These are phyloP conservation scores for Acheta domesticus DNA, from an alignment of 2,888 invertebrate species.

Conservation along the genomic window DNA sequence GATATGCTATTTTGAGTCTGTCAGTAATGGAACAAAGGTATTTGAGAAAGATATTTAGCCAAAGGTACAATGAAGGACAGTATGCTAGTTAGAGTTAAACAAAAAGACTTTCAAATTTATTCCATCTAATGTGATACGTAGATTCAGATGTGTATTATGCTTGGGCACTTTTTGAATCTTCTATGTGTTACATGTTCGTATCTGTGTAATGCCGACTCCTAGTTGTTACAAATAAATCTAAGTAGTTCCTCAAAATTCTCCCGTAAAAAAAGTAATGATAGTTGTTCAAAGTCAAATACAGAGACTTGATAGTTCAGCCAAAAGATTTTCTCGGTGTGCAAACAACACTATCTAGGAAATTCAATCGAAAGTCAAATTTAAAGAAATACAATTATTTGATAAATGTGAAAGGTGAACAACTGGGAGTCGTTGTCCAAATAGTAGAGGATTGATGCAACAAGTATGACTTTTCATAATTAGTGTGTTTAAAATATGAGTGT, in stretches of 20 bases:
- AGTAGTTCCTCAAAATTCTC: background rate
- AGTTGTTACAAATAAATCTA: background rate
- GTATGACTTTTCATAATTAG: background rate
- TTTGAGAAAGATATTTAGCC: background rate
- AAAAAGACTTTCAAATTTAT: background rate
- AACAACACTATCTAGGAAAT: no score
- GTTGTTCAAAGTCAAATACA: no score
- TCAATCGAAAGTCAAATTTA: no score
- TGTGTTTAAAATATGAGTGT: conserved; percentile 2
- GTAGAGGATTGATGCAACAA: conserved; percentile 1
- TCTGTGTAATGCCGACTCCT: background rate
- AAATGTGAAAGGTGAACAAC: background rate
- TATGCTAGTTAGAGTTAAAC: background rate
- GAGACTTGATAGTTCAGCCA: no score
- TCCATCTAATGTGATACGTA: conserved; percentile 6
- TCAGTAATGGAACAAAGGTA: background rate
- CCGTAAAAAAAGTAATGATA: no score
- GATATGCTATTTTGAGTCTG: background rate
- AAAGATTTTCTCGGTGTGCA: no score
- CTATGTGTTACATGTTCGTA: conserved; percentile 18
- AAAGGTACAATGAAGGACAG: background rate
- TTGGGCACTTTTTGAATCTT: conserved; percentile 11
- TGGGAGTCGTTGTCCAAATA: background rate
- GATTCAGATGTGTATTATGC: background rate
- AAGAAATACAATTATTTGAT: no score